Evolutionary conservation across 2,113 vertebrate genomes (phyloP).

Genomic region (Alligator mississippiensis): DNA sequence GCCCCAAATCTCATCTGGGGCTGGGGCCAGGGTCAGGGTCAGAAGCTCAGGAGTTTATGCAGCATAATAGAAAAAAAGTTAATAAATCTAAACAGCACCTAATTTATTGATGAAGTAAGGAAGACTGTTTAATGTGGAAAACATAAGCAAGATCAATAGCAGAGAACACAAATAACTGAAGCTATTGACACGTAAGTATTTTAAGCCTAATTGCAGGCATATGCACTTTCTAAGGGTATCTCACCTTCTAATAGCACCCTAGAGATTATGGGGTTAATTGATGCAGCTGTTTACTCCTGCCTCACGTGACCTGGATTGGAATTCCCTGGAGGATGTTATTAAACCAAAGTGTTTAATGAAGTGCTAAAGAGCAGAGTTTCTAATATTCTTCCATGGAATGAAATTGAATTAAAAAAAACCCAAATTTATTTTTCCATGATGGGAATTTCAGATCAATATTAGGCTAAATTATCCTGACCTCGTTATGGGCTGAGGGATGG

Average conservation of each 20-base stretch:
- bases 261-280: slow-evolving; percentile 89
- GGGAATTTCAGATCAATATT: neutral
- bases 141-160: slow-evolving; percentile 73
- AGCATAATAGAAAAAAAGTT: slow-evolving; percentile 58
- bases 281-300: slow-evolving; percentile 92
- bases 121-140: slow-evolving; percentile 69
- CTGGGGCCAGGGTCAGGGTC: neutral
- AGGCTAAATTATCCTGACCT: neutral
- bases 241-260: slow-evolving; percentile 86
- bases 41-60: neutral
- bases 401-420: slow-evolving; percentile 24
- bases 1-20: neutral
- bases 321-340: slow-evolving; percentile 89
- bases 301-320: slow-evolving; percentile 81
- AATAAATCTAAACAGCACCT: slow-evolving; percentile 63
- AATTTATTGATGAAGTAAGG: slow-evolving; percentile 71
- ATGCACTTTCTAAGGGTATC: slow-evolving; percentile 88
- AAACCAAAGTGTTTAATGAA: slow-evolving; percentile 91
- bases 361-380: slow-evolving; percentile 86
- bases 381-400: slow-evolving; percentile 52
- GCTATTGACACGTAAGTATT: slow-evolving; percentile 81
- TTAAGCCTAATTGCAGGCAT: slow-evolving; percentile 86
- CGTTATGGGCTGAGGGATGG: neutral
- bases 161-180: slow-evolving; percentile 78
- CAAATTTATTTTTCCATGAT: neutral